Percentiles rank a stretch among this genome's conserved stretches.
phyloP scores from a whole-genome alignment of 2,888 invertebrate species.

The Pammene aurita region DNA sequence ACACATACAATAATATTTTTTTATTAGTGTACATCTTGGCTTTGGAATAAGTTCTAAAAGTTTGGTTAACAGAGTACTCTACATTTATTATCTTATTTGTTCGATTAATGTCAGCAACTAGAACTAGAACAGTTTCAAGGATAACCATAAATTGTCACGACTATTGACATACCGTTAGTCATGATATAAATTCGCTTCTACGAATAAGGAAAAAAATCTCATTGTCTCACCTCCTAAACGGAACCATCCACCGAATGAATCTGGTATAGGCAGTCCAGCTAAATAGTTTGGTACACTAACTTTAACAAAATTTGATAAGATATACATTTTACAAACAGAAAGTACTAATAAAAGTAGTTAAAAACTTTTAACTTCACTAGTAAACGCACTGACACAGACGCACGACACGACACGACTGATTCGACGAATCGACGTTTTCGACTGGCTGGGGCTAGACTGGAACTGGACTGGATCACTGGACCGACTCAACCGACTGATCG shows the following conservation, averaged over 20 bases:
- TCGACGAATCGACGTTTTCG: too few species aligned
- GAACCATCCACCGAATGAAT: constrained; percentile 93
- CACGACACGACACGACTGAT: neutral
- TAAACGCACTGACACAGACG: neutral
- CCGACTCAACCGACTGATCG: neutral
- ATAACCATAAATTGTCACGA: neutral
- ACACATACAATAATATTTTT: neutral
- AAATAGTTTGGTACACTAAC: constrained; percentile 93
- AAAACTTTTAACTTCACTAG: constrained; percentile 1
- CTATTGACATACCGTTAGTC: constrained; percentile 21
- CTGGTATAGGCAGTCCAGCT: constrained; percentile 91
- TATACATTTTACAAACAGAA: constrained; percentile 84
- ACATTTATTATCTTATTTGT: neutral
- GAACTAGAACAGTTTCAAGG: constrained; percentile 16
- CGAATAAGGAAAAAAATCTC: constrained; percentile 33
- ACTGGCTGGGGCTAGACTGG: too few species aligned
- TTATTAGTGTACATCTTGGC: neutral
- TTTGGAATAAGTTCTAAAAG: constrained; percentile 4
- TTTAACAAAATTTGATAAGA: constrained; percentile 89
- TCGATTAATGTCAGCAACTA: neutral
- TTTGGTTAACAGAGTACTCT: neutral
- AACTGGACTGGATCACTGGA: too few species aligned
- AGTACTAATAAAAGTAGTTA: neutral
- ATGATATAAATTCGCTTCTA: constrained; percentile 4
- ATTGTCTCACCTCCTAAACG: constrained; percentile 87